phyloP scores from a whole-genome alignment of 2,888 invertebrate species.

The Lithosia quadra region DNA sequence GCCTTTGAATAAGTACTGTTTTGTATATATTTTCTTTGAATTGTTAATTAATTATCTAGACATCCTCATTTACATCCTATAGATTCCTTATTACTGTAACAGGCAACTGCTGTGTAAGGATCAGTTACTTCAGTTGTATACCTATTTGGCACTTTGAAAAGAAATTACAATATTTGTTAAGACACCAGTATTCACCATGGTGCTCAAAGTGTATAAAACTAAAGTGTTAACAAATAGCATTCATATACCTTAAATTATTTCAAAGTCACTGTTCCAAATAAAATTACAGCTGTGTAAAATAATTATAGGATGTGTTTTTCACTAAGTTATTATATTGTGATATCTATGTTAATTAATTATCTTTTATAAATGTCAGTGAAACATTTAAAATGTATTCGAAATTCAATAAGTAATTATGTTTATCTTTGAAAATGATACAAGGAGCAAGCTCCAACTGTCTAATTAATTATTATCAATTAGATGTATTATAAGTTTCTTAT shows the following conservation, averaged over 20 bases:
- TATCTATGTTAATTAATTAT: slow-evolving; percentile 51
- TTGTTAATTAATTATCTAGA: slow-evolving; percentile 38
- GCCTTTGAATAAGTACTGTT: slow-evolving; percentile 23
- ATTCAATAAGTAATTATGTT: slow-evolving; percentile 35
- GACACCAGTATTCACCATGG: background rate
- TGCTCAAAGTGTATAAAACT: background rate
- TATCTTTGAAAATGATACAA: slow-evolving; percentile 38
- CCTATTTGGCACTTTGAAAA: background rate
- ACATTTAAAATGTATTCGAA: slow-evolving; percentile 43
- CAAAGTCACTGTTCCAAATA: slow-evolving; percentile 10
- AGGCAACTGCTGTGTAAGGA: background rate
- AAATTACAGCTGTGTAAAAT: slow-evolving; percentile 5
- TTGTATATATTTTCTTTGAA: slow-evolving; percentile 45
- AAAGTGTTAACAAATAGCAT: background rate
- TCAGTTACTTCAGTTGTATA: background rate
- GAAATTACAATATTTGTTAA: background rate
- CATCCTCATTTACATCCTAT: slow-evolving; percentile 30
- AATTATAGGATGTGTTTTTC: slow-evolving; percentile 38
- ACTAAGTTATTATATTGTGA: slow-evolving; percentile 56
- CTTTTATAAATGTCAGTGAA: slow-evolving; percentile 32
- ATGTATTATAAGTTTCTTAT: slow-evolving; percentile 61
- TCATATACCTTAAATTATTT: background rate
- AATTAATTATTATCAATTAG: slow-evolving; percentile 65
- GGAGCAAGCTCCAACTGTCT: slow-evolving; percentile 54
- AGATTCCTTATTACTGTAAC: slow-evolving; percentile 26